Evolutionary conservation across 2,888 invertebrate genomes (phyloP), one percentile per base, ranked within the genome.

Genomic region (Lamellibrachia columna): DNA sequence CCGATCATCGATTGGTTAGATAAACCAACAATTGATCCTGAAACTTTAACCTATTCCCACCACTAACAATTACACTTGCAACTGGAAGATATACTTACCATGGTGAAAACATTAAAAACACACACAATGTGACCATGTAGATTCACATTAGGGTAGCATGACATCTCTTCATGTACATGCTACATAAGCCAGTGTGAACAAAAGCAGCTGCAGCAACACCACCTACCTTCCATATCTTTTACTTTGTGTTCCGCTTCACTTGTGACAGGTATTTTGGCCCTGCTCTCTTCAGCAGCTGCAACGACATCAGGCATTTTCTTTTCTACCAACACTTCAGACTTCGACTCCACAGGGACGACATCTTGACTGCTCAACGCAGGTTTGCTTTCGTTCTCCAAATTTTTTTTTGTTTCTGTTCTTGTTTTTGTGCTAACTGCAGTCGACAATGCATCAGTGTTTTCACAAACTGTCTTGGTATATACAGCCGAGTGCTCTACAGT

Each of bases 301-400:
- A 58, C 28, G 28, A 52, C 91, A 55, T 91, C 91, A n/a, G 91
- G 91, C 15, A 53, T 91, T 22, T 91, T 58, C 53, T n/a, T 53
- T 7, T 55, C 91, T 28, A 52, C 91, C 28, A 28, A 8, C 55
- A 53, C 53, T 91, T 91, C 58, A 7, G 53, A n/a, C 52, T 55
- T 58, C 9, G 91, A n/a, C 53, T 91, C 53, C 52, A 91, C 91
- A 91, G 75, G 75, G 75, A n/a, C 22, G 75, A 75, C 22, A 22
- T 75, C 75, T n/a, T 11, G 6, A 22, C 22, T 75, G n/a, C 22
- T 75, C 75, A 22, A 75, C 22, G 75, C 75, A 75, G 91, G 91
- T 52, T 53, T 58, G 52, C 55, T 53, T n/a, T 53, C 58, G 15
- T 91, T 28, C 91, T 91, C 53, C 91, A 53, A 53, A 0, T 22